A percentile compares a stretch with the other conserved stretches of the same genome.
phyloP scores from a whole-genome alignment of 2,113 vertebrate genomes.

The Rhinolophus ferrumequinum region DNA sequence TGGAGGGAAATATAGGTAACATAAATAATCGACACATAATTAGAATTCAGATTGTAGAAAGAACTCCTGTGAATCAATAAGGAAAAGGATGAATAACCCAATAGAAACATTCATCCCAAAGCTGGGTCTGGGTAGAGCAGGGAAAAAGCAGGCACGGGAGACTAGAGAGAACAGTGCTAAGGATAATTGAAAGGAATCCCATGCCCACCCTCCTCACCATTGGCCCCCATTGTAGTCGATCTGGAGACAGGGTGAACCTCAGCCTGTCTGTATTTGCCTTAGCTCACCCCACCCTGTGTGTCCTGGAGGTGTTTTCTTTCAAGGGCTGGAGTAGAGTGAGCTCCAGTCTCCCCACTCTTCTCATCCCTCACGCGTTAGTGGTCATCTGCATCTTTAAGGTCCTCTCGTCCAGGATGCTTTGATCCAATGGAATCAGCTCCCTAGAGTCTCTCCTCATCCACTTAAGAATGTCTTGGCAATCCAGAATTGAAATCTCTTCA shows the following conservation, averaged over 20 bases:
- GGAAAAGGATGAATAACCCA: background rate
- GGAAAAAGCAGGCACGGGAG: background rate
- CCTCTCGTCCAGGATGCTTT: background rate
- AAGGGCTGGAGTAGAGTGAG: background rate
- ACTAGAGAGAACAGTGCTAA: fast-evolving
- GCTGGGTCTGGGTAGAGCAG: background rate
- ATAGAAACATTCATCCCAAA: background rate
- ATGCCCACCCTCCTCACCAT: too few relatives aligned
- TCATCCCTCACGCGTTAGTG: background rate
- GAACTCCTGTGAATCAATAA: background rate
- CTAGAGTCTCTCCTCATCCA: background rate
- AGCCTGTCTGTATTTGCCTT: background rate
- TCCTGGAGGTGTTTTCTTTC: background rate
- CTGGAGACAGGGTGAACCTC: background rate
- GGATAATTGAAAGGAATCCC: background rate
- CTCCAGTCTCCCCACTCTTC: background rate
- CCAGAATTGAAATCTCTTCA: background rate
- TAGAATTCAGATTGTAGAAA: background rate
- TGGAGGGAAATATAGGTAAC: background rate
- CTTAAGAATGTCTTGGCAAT: background rate
- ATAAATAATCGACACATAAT: background rate
- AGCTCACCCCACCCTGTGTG: background rate
- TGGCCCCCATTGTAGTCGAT: background rate
- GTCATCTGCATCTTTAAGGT: background rate
- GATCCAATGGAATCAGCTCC: background rate